Percentiles rank a stretch among this genome's conserved stretches.
Evolutionary conservation across 2,113 vertebrate species (phyloP).

Genomic region (Callocephalon fimbriatum): DNA sequence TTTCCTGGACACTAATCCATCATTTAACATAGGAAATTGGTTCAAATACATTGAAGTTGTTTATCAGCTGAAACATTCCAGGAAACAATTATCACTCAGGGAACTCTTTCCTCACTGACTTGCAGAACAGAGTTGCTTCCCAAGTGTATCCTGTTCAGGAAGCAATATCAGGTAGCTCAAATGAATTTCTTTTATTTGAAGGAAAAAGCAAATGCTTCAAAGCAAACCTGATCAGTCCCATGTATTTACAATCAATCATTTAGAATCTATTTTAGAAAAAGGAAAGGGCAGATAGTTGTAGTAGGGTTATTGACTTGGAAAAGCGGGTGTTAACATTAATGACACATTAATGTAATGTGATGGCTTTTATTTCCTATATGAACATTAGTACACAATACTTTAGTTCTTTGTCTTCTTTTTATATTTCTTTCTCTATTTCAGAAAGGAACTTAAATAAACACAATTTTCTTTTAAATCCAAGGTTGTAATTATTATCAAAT

Average conservation of each 20-base stretch:
- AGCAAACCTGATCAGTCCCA: background rate
- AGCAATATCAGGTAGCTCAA: background rate
- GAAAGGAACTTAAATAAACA: conserved; percentile 20
- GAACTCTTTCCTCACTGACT: background rate
- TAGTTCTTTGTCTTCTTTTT: background rate
- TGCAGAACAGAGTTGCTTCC: background rate
- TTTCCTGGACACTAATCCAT: background rate
- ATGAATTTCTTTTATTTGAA: conserved; percentile 19
- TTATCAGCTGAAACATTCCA: background rate
- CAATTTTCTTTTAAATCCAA: background rate
- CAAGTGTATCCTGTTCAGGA: background rate
- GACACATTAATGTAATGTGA: background rate
- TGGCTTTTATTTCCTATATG: conserved; percentile 35
- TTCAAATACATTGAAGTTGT: background rate
- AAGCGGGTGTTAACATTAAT: background rate
- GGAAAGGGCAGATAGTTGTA: background rate
- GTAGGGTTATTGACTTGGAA: conserved; percentile 13
- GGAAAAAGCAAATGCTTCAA: background rate
- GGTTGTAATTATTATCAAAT: background rate
- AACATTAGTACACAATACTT: background rate
- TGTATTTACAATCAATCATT: background rate
- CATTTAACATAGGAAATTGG: background rate
- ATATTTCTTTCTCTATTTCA: background rate
- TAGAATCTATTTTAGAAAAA: background rate
- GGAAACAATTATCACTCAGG: background rate